phyloP scores from a whole-genome alignment of 2,113 vertebrate species.

The Larimichthys crocea region DNA sequence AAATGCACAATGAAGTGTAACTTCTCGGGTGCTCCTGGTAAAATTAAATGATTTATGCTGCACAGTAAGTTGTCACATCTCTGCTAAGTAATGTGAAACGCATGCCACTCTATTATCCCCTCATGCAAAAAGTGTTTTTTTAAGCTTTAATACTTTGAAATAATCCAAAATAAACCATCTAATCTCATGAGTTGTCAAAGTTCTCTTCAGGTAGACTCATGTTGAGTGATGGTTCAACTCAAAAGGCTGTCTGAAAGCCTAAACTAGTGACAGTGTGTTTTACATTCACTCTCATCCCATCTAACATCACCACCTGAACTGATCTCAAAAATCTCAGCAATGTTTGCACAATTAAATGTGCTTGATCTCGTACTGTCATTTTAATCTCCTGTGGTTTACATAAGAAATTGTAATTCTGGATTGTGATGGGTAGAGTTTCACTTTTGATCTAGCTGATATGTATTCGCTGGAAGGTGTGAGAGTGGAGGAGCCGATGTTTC shows the following conservation, averaged over 20 bases:
- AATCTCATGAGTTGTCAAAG: background rate
- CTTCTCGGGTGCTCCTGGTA: background rate
- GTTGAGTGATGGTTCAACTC: background rate
- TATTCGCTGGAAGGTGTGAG: constrained; percentile 7
- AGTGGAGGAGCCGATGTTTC: constrained; percentile 8
- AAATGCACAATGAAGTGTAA: constrained; percentile 13
- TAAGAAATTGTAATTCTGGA: background rate
- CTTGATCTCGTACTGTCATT: background rate
- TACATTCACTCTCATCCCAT: background rate
- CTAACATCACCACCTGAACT: background rate
- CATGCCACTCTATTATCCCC: background rate
- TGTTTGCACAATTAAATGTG: background rate
- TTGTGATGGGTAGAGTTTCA: constrained; percentile 25
- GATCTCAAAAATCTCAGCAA: background rate
- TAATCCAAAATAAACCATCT: background rate
- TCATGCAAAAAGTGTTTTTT: too few relatives aligned
- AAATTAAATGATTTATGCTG: background rate
- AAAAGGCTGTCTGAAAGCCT: background rate
- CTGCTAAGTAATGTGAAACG: background rate
- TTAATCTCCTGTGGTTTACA: constrained; percentile 6
- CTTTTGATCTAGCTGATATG: constrained; percentile 24
- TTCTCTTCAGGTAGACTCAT: background rate
- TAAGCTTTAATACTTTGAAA: background rate
- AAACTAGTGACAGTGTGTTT: background rate
- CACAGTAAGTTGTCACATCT: constrained; percentile 6